Conservation (phyloP, 2,888 invertebrate species). For the Isoperla grammatica region DNA sequence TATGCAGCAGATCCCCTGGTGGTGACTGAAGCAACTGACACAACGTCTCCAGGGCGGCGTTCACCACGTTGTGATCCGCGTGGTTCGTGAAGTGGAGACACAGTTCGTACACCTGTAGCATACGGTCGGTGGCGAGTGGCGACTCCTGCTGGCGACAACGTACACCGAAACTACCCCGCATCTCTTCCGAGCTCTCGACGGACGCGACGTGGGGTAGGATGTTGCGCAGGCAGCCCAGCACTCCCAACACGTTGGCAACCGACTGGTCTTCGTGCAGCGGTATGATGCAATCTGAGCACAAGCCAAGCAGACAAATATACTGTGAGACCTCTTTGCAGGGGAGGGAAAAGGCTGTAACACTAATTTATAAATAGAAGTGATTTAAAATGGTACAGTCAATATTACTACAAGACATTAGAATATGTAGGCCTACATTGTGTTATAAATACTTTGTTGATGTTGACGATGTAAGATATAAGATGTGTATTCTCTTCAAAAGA, state of each 20-base stretch:
- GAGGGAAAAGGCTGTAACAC: no score
- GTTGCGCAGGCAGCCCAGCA: slow-evolving; percentile 58
- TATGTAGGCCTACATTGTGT: no score
- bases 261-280: slow-evolving; percentile 50
- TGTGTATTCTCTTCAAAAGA: no score
- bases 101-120: slow-evolving; percentile 65
- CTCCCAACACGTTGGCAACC: slow-evolving; percentile 55
- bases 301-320: no score
- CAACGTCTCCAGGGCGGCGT: slow-evolving; percentile 76
- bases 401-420: no score
- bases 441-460: no score
- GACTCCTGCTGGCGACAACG: slow-evolving; percentile 38
- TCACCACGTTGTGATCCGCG: slow-evolving; percentile 80
- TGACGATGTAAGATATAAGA: no score
- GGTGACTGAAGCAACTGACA: slow-evolving; percentile 55
- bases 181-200: slow-evolving; percentile 28
- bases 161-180: slow-evolving; percentile 40
- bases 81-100: slow-evolving; percentile 64
- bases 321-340: no score
- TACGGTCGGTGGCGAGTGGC: slow-evolving; percentile 39
- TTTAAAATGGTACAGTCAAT: no score
- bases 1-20: slow-evolving; percentile 48
- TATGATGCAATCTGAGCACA: slow-evolving; percentile 53
- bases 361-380: no score
- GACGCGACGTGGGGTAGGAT: slow-evolving; percentile 51